A percentile compares a stretch with the other conserved stretches of the same genome.
Conservation (phyloP, 1,140 invertebrate species). For the Bilobella aurantiaca region DNA sequence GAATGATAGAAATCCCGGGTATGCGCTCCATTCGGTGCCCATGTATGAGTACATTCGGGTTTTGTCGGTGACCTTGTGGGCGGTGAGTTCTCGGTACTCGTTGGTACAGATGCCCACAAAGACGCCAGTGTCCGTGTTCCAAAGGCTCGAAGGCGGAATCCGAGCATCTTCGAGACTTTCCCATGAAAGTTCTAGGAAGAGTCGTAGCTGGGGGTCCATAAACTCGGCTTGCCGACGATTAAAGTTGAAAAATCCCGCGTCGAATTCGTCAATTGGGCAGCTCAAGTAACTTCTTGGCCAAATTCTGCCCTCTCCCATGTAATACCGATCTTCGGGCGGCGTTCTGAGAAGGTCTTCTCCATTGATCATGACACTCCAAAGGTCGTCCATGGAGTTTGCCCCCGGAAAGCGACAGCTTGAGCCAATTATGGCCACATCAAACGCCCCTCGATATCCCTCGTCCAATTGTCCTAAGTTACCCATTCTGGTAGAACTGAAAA, state of each 20-base stretch:
- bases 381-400: constrained; percentile 3
- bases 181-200: constrained; percentile 50
- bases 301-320: background rate
- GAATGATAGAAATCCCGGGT: constrained; percentile 6
- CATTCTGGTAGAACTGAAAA: too few species aligned
- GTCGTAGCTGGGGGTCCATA: constrained; percentile 53
- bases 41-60: constrained; percentile 7
- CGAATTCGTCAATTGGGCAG: constrained; percentile 38
- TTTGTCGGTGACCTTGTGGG: background rate
- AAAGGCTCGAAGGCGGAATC: constrained; percentile 37
- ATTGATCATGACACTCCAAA: background rate
- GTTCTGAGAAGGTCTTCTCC: background rate
- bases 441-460: background rate
- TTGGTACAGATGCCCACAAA: constrained; percentile 41
- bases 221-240: constrained; percentile 46
- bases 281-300: background rate
- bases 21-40: constrained; percentile 17
- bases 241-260: constrained; percentile 46
- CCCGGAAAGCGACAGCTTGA: constrained; percentile 8
- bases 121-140: constrained; percentile 45
- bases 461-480: background rate
- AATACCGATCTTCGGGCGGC: background rate
- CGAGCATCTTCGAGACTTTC: constrained; percentile 52
- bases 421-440: background rate
- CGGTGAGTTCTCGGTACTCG: background rate